Conservation (phyloP, 2,113 vertebrate genomes). For the Struthio camelus region DNA sequence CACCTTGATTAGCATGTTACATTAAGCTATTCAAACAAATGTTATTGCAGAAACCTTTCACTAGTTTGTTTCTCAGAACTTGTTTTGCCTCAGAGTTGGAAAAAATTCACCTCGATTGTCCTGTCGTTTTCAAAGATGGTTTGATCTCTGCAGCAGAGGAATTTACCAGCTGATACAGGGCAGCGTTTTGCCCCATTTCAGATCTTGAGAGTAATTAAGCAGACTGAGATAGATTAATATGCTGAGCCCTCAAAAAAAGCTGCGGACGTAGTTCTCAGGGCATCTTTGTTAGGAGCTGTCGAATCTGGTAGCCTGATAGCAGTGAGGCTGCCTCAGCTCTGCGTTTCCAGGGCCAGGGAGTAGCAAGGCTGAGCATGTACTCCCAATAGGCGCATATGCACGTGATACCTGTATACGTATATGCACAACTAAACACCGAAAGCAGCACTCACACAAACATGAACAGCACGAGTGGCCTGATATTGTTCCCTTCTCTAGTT, state of each 20-base stretch:
- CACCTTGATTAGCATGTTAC: not conserved
- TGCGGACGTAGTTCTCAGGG: not conserved
- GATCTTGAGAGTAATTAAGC: not conserved
- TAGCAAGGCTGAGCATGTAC: fast-evolving
- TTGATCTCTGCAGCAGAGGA: not conserved
- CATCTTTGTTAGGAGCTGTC: not conserved
- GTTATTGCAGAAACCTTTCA: not conserved
- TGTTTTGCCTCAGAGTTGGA: not conserved
- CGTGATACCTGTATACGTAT: no score
- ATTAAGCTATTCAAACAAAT: not conserved
- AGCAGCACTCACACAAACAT: no score
- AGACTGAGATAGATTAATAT: not conserved
- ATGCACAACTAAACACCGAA: no score
- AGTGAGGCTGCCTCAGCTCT: not conserved
- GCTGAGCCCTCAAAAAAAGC: not conserved
- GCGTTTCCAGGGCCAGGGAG: not conserved
- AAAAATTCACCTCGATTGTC: not conserved
- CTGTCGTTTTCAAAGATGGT: not conserved
- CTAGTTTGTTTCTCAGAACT: not conserved
- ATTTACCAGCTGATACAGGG: not conserved
- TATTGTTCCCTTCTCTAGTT: not conserved
- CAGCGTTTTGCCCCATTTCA: not conserved
- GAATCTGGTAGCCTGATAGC: not conserved
- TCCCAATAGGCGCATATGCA: not conserved
- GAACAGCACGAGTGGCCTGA: not conserved